A percentile compares a stretch with the other conserved stretches of the same genome.
phyloP scores from a whole-genome alignment of 2,888 invertebrate species.

The Zonitis immaculata region DNA sequence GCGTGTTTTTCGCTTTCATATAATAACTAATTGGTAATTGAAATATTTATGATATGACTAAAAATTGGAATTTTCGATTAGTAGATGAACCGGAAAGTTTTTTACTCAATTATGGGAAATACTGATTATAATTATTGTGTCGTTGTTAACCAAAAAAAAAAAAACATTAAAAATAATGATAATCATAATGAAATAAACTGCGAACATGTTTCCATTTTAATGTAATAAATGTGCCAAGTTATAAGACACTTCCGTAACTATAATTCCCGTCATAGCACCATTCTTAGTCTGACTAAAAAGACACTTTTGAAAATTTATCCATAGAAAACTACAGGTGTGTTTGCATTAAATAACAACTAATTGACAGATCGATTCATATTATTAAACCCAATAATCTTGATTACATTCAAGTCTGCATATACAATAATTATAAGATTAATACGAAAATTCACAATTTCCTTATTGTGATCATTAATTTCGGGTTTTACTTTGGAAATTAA shows the following conservation, averaged over 20 bases:
- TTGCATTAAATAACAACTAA: constrained; percentile 23
- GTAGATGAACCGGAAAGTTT: not conserved
- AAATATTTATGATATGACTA: too few relatives aligned
- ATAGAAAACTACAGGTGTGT: constrained; percentile 12
- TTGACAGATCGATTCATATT: constrained; percentile 11
- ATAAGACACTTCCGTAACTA: constrained; percentile 9
- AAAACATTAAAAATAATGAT: too few relatives aligned
- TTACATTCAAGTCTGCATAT: not conserved
- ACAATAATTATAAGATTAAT: not conserved
- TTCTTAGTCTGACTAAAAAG: constrained; percentile 1
- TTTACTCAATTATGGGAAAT: not conserved
- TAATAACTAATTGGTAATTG: too few relatives aligned
- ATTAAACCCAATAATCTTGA: not conserved
- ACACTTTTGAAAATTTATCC: constrained; percentile 8
- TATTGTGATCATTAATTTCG: not conserved
- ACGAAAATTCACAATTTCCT: too few relatives aligned
- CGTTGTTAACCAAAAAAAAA: not conserved
- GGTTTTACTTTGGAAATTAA: not conserved
- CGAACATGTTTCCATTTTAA: constrained; percentile 9
- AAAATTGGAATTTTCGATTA: not conserved
- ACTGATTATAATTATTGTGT: not conserved
- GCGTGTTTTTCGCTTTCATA: too few relatives aligned
- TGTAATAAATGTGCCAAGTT: not conserved
- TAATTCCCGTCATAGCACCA: constrained; percentile 4
- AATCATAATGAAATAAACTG: constrained; percentile 15